phyloP scores from a whole-genome alignment of 2,113 vertebrate species.

The Crypturellus undulatus region DNA sequence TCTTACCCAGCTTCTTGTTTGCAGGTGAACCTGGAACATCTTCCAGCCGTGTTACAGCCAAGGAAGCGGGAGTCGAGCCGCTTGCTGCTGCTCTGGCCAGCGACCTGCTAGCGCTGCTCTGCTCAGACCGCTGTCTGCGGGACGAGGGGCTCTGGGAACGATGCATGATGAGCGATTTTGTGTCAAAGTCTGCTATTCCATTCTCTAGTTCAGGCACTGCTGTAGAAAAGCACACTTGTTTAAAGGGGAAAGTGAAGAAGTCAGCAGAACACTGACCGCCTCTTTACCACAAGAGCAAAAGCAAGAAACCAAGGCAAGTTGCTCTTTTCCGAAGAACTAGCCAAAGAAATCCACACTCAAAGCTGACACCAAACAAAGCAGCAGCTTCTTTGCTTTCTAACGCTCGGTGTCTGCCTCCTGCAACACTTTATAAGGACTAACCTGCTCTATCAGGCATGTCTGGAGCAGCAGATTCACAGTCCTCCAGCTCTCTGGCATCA shows the following conservation, averaged over 20 bases:
- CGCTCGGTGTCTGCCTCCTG: background rate
- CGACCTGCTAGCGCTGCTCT: constrained; percentile 77
- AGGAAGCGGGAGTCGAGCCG: constrained; percentile 66
- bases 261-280: background rate
- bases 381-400: background rate
- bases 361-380: background rate
- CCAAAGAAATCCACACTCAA: background rate
- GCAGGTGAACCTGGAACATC: constrained; percentile 75
- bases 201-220: constrained; percentile 80
- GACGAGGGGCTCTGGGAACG: constrained; percentile 62
- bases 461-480: constrained; percentile 79
- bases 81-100: constrained; percentile 70
- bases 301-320: background rate
- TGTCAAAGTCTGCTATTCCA: constrained; percentile 74
- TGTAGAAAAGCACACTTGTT: constrained; percentile 15
- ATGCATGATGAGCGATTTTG: constrained; percentile 73
- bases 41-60: constrained; percentile 51
- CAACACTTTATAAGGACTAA: constrained; percentile 40
- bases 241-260: background rate
- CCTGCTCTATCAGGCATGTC: constrained; percentile 76
- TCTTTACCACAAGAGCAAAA: background rate
- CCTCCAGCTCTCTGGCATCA: constrained; percentile 88
- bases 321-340: background rate
- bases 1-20: constrained; percentile 88
- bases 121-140: constrained; percentile 36